phyloP scores from a whole-genome alignment of 2,888 invertebrate species.

The Nemotelus nigrinus region DNA sequence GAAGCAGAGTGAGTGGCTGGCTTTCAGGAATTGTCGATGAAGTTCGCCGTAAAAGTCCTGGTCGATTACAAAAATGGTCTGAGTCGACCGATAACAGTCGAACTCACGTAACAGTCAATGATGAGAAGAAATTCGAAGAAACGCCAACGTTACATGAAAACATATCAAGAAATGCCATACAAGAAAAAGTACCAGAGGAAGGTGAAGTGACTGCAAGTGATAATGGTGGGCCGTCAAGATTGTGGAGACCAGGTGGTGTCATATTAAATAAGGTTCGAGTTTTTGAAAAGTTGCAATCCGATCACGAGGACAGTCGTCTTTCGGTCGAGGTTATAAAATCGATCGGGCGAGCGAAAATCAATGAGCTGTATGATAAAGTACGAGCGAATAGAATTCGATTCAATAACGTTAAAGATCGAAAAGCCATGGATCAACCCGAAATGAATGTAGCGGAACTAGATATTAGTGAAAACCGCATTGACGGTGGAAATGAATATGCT shows the following conservation, averaged over 20 bases:
- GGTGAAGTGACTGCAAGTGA: neutral
- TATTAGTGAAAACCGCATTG: conserved; percentile 7
- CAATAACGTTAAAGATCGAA: conserved; percentile 41
- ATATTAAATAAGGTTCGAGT: conserved; percentile 39
- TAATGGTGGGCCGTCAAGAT: neutral
- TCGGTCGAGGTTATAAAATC: conserved; percentile 34
- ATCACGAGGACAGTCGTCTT: conserved; percentile 8
- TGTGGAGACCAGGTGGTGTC: conserved; percentile 37
- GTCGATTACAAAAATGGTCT: conserved; percentile 51
- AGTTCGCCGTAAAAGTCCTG: conserved; percentile 51
- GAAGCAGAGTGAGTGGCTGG: conserved; percentile 51
- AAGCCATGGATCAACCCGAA: conserved; percentile 34
- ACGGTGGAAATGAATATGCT: conserved; percentile 1
- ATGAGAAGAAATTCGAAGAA: conserved; percentile 2
- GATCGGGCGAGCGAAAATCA: conserved; percentile 49
- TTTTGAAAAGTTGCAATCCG: conserved; percentile 2
- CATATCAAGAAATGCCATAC: neutral
- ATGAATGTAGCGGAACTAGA: conserved; percentile 13
- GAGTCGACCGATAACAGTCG: conserved; percentile 28
- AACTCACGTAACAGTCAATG: neutral
- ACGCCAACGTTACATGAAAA: neutral
- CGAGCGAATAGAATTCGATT: conserved; percentile 46
- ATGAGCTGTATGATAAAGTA: conserved; percentile 52
- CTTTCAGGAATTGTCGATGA: conserved; percentile 51
- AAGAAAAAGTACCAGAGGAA: too few relatives aligned